A percentile compares a stretch with the other conserved stretches of the same genome.
Conservation (phyloP, 2,797 vertebrate genomes). For the Trematomus bernacchii region DNA sequence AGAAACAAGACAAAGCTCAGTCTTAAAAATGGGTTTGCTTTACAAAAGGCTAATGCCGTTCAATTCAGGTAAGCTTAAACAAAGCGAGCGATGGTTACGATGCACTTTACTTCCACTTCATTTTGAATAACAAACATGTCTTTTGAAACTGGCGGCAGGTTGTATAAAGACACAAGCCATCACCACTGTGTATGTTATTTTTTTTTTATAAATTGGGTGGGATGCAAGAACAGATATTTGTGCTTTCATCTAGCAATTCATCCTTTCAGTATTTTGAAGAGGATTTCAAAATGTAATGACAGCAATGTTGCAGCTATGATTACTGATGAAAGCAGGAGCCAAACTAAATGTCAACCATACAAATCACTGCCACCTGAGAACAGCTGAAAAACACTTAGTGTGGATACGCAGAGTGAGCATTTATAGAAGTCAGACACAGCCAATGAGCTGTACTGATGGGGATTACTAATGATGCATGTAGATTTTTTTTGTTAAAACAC, state of each 20-base stretch:
- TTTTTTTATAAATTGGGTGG: too few species aligned
- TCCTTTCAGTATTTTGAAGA: neutral
- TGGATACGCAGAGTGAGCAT: neutral
- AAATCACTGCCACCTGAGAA: constrained; percentile 5
- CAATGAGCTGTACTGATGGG: neutral
- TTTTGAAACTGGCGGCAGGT: neutral
- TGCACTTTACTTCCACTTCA: too few species aligned
- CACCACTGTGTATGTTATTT: too few species aligned
- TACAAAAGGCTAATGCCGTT: too few species aligned
- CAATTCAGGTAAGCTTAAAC: too few species aligned
- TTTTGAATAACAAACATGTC: neutral
- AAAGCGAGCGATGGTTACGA: too few species aligned
- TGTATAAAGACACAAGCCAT: neutral
- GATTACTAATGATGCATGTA: constrained; percentile 16
- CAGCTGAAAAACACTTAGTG: neutral
- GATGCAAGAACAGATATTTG: neutral
- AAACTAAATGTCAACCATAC: neutral
- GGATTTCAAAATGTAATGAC: constrained; percentile 4
- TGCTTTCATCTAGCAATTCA: neutral
- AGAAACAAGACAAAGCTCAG: neutral
- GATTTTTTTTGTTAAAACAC: constrained; percentile 10
- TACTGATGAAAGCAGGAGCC: neutral
- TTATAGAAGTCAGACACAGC: constrained; percentile 8
- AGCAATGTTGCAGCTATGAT: neutral
- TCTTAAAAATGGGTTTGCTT: too few species aligned